phyloP scores from a whole-genome alignment of 2,888 invertebrate genomes.

The Spodoptera picta region DNA sequence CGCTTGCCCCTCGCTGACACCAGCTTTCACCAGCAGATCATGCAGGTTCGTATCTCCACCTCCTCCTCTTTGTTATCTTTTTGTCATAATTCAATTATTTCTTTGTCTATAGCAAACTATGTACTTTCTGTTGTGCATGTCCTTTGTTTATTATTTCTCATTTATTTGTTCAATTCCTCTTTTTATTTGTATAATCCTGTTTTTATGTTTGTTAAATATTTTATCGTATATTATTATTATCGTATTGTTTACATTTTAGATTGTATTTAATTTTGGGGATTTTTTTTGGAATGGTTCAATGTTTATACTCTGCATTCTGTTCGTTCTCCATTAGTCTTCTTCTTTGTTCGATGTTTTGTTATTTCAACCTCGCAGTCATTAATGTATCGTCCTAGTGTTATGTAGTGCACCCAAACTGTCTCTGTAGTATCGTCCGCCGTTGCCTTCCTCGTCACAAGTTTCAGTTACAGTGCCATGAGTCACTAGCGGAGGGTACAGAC shows the following conservation, averaged over 20 bases:
- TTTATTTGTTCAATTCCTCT: no score
- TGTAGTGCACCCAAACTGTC: background rate
- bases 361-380: background rate
- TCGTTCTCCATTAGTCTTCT: no score
- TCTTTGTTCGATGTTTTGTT: no score
- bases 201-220: no score
- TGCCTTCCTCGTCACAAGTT: slow-evolving; percentile 13
- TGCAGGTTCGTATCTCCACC: slow-evolving; percentile 85
- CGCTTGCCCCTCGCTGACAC: slow-evolving; percentile 88
- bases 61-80: background rate
- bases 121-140: no score
- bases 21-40: slow-evolving; percentile 91
- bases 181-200: no score
- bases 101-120: slow-evolving; percentile 3
- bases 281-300: no score
- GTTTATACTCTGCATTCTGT: no score
- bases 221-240: no score
- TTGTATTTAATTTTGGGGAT: no score
- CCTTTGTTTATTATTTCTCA: no score
- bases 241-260: no score
- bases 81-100: background rate
- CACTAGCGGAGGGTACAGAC: slow-evolving; percentile 3
- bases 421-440: background rate
- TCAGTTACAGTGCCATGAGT: slow-evolving; percentile 15
- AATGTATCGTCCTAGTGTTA: background rate